Evolutionary conservation across 2,113 vertebrate species (phyloP), one percentile per base, ranked within the genome.

Genomic region (Romanogobio albipinnatus): DNA sequence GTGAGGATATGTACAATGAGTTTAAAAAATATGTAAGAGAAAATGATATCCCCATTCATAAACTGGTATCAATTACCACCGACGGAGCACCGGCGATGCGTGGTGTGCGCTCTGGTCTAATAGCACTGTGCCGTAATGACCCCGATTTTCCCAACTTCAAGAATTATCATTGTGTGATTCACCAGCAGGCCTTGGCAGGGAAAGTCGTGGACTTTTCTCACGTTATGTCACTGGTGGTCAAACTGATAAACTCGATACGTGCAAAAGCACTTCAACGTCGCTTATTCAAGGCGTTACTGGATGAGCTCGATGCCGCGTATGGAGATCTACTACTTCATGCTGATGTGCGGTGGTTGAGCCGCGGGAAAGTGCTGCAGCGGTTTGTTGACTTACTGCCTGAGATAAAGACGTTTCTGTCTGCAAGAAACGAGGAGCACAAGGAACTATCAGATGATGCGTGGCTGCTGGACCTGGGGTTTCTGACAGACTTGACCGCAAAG

Each of bases 201-300:
- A 66, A 66, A 36, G 26, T 36, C 0, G 15, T 68, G 29, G 29
- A 29, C 29, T 29, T 29, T 29, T 29, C 29, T 29, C 29, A 29
- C 29, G 29, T 29, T 1, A 29, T 29, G 29, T 2, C 29, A 29
- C 29, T 29, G 29, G 29, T 29, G 29, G 29, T 29, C 29, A 29
- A 29, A 29, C 29, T 29, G 29, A 29, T 29, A 29, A 29, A 29
- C 29, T 29, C 29, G 29, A 29, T 29, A 29, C 29, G 29, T 1
- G 29, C 29, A 29, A 29, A 29, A 29, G 29, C 29, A 29, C 29
- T 29, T 29, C 29, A 29, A 29, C 29, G 2, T 36, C 2, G 13
- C 13, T 81, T 86, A 56, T 86, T 86, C 26, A 88, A 83, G 75
- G 68, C 61, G 3, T 85, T 81, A 85, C 39, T 85, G n/a, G 45